A percentile compares a stretch with the other conserved stretches of the same genome.
Conservation (phyloP, 2,797 vertebrate genomes). For the Acanthopagrus latus region DNA sequence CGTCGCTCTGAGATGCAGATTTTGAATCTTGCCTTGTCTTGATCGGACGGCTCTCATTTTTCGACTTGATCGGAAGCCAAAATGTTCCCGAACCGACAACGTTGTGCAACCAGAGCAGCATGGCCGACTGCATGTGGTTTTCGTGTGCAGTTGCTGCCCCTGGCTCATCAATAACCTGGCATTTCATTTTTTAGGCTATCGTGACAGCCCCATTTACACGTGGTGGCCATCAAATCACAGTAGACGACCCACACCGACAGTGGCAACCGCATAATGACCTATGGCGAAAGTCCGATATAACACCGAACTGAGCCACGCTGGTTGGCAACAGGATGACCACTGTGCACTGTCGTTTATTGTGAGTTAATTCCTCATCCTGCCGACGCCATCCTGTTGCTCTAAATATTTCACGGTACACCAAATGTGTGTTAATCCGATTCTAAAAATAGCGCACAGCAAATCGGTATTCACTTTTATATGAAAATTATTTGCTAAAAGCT, state of each 20-base stretch:
- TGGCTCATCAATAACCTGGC: too few species aligned
- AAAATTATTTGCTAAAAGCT: constrained; percentile 30
- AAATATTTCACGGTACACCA: constrained; percentile 4
- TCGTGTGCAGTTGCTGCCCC: too few species aligned
- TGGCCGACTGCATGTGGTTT: too few species aligned
- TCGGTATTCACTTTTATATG: constrained; percentile 13
- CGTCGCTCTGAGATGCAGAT: too few species aligned
- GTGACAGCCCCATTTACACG: not conserved
- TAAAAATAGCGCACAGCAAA: constrained; percentile 34
- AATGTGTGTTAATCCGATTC: constrained; percentile 19
- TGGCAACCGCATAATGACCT: not conserved
- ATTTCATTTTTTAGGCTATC: too few species aligned
- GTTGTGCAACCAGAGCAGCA: too few species aligned
- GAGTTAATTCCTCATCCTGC: not conserved
- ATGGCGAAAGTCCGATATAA: not conserved
- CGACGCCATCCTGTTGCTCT: constrained; percentile 16
- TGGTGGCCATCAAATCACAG: not conserved
- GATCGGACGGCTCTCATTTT: too few species aligned
- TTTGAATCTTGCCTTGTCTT: too few species aligned
- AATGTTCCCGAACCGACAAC: too few species aligned
- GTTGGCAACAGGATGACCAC: not conserved
- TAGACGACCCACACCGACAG: not conserved
- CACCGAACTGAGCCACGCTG: not conserved
- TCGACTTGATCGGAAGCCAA: too few species aligned
- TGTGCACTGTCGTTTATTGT: not conserved